phyloP scores from a whole-genome alignment of 2,113 vertebrate genomes.

The Nibea albiflora region DNA sequence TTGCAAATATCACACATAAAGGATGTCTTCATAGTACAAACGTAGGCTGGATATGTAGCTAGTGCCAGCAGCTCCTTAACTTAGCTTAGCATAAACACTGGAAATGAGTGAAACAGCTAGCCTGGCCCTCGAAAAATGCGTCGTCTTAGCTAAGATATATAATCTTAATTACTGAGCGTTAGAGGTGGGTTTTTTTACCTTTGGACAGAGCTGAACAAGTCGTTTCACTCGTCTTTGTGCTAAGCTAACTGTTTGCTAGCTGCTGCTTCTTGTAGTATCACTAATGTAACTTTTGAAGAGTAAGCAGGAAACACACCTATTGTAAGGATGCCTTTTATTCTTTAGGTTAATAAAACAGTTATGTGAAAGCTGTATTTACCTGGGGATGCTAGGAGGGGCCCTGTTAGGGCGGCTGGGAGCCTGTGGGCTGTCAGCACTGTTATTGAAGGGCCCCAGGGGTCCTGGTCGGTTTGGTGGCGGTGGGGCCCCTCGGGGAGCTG shows the following conservation, averaged over 20 bases:
- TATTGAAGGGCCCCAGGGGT: constrained; percentile 88
- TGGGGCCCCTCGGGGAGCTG: constrained; percentile 87
- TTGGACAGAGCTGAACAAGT: not conserved
- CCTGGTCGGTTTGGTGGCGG: constrained; percentile 91
- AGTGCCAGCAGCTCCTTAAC: not conserved
- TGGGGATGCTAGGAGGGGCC: constrained; percentile 93
- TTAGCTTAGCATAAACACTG: not conserved
- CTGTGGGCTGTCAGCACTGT: constrained; percentile 89
- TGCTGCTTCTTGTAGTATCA: not conserved
- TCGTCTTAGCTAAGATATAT: not conserved
- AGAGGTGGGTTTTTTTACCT: not conserved
- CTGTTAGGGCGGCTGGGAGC: constrained; percentile 92
- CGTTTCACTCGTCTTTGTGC: not conserved
- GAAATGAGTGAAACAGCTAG: not conserved
- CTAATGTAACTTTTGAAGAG: not conserved
- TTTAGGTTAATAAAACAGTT: not conserved
- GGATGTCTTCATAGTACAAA: not conserved
- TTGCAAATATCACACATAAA: not conserved
- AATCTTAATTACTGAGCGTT: not conserved
- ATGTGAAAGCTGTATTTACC: constrained; percentile 82
- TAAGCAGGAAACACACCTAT: not conserved
- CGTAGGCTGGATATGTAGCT: not conserved
- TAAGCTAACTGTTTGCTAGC: not conserved
- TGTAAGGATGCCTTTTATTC: not conserved
- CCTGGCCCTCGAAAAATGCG: not conserved